phyloP scores from a whole-genome alignment of 2,888 invertebrate genomes.

The Phortica okadai region DNA sequence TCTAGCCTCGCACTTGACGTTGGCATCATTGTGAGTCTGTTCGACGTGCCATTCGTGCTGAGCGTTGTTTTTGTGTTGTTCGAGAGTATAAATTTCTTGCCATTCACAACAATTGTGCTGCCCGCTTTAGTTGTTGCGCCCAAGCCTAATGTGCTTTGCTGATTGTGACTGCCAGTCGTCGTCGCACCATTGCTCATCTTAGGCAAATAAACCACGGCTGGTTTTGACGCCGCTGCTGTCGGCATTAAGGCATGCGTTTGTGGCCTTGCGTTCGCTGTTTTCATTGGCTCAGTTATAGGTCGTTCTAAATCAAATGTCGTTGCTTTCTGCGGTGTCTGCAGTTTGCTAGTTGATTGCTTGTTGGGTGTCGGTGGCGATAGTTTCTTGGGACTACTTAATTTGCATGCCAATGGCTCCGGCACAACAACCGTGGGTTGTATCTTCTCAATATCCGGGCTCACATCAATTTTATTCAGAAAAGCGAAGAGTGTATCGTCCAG shows the following conservation, averaged over 20 bases:
- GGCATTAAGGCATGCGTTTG: not conserved
- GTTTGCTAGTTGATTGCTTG: not conserved
- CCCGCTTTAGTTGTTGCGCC: not conserved
- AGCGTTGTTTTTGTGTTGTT: constrained; percentile 24
- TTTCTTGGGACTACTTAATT: constrained; percentile 57
- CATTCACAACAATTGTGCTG: constrained; percentile 21
- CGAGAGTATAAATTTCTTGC: constrained; percentile 32
- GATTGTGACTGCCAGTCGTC: not conserved
- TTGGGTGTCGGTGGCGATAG: constrained; percentile 17
- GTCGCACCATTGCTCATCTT: not conserved
- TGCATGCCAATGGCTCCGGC: constrained; percentile 52
- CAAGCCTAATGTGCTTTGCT: not conserved
- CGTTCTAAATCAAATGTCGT: not conserved
- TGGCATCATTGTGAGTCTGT: constrained; percentile 13
- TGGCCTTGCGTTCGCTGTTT: not conserved
- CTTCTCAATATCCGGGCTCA: constrained; percentile 71
- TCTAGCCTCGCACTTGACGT: no score
- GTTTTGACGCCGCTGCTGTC: not conserved
- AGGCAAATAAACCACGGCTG: constrained; percentile 13
- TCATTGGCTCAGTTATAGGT: not conserved
- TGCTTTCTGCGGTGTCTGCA: not conserved
- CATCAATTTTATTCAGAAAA: constrained; percentile 69
- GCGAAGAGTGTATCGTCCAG: constrained; percentile 72
- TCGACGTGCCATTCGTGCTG: not conserved
- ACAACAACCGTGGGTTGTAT: constrained; percentile 75